Percentiles rank a stretch among this genome's conserved stretches.
Evolutionary conservation across 2,888 invertebrate genomes (phyloP).

Genomic region (Zygothrica quintamaculata): DNA sequence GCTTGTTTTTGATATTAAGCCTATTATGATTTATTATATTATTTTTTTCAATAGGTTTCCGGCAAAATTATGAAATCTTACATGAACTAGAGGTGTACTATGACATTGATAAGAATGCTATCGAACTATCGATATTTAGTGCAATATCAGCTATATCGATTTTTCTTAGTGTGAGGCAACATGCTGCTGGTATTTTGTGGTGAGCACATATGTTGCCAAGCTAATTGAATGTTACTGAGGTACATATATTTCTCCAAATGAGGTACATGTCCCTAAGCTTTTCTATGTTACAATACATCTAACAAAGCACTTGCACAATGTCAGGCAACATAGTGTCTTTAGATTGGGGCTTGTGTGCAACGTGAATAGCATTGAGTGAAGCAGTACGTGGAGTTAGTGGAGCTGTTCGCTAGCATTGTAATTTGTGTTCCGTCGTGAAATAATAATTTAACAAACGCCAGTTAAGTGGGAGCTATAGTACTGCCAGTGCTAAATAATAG

Average conservation of each 20-base stretch:
- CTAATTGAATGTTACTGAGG: conserved; percentile 4
- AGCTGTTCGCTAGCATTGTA: conserved; percentile 51
- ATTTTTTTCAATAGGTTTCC: conserved; percentile 22
- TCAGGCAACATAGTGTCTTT: conserved; percentile 35
- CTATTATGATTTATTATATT: conserved; percentile 13
- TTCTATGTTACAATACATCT: conserved; percentile 18
- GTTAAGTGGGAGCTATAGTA: conserved; percentile 43
- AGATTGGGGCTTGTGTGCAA: conserved; percentile 67
- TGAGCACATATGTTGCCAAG: conserved; percentile 1
- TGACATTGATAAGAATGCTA: conserved; percentile 9
- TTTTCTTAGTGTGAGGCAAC: background rate
- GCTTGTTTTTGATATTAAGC: conserved; percentile 6
- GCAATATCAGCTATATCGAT: conserved; percentile 1
- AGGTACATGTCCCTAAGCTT: conserved; percentile 1
- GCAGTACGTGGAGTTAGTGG: conserved; percentile 57
- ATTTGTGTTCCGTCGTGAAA: conserved; percentile 55
- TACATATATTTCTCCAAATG: background rate
- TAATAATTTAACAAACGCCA: conserved; percentile 50
- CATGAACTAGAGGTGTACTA: conserved; percentile 34
- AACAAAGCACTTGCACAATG: conserved; percentile 27
- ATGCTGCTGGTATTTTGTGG: too few species aligned
- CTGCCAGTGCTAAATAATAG: conserved; percentile 40
- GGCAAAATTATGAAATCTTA: conserved; percentile 64
- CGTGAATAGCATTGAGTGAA: conserved; percentile 48
- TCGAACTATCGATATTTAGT: conserved; percentile 8